phyloP scores from a whole-genome alignment of 2,888 invertebrate genomes.

The Incurvaria masculella region DNA sequence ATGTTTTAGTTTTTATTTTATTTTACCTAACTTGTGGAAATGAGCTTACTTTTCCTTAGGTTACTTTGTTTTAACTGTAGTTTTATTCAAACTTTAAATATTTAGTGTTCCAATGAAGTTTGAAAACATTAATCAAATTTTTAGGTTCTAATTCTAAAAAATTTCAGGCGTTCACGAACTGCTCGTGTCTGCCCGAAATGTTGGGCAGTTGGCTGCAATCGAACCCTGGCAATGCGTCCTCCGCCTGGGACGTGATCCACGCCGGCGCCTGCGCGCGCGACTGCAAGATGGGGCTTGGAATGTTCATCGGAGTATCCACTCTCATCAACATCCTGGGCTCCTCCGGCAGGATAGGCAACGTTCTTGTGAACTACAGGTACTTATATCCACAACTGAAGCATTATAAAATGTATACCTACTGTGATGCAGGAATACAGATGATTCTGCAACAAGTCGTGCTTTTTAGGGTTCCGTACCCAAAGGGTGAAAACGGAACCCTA shows the following conservation, averaged over 20 bases:
- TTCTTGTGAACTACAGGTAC: constrained; percentile 60
- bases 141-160: too few relatives aligned
- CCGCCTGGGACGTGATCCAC: constrained; percentile 19
- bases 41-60: too few relatives aligned
- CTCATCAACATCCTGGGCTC: constrained; percentile 59
- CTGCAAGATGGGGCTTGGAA: constrained; percentile 43
- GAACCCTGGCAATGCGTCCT: constrained; percentile 5
- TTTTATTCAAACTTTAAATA: too few relatives aligned
- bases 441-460: too few relatives aligned
- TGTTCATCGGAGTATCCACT: constrained; percentile 46
- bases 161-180: constrained; percentile 27
- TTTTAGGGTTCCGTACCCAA: too few relatives aligned
- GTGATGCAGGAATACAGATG: neutral
- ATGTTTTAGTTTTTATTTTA: too few relatives aligned
- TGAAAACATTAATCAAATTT: too few relatives aligned
- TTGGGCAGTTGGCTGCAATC: constrained; percentile 5
- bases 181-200: constrained; percentile 21
- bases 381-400: constrained; percentile 1
- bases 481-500: too few relatives aligned
- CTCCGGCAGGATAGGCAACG: constrained; percentile 64
- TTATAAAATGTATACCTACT: neutral
- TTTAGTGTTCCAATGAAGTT: too few relatives aligned
- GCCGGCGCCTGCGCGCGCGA: constrained; percentile 44
- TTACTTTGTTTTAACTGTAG: too few relatives aligned
- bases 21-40: too few relatives aligned